Evolutionary conservation across 2,797 vertebrate species (phyloP).

Genomic region (Triplophysa bombifrons): DNA sequence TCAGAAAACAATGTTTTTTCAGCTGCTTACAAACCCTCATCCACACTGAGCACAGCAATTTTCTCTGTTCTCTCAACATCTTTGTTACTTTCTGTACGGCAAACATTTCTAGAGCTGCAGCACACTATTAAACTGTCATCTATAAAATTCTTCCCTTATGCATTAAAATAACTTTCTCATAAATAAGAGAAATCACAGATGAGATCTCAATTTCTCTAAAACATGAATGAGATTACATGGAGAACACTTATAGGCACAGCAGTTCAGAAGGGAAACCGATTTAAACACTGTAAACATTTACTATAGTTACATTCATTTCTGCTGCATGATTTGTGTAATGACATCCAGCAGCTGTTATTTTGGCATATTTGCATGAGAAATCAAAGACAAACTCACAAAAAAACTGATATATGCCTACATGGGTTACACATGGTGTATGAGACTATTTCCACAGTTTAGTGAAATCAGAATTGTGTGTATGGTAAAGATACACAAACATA

Average conservation of each 20-base stretch:
- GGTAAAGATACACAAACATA: no score
- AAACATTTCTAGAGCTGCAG: background rate
- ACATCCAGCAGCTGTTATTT: background rate
- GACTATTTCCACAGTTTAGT: background rate
- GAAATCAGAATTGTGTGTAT: no score
- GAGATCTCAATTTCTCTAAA: no score
- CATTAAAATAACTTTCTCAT: no score
- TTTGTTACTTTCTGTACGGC: no score
- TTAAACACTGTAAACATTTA: no score
- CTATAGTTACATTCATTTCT: background rate
- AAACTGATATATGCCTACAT: background rate
- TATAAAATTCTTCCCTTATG: no score
- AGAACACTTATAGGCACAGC: no score
- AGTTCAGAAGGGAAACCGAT: no score
- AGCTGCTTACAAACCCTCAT: slow-evolving; percentile 45
- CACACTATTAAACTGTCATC: no score
- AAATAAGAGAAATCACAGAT: no score
- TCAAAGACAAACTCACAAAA: background rate
- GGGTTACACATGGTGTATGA: background rate
- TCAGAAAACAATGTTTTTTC: slow-evolving; percentile 60
- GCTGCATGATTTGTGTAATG: background rate
- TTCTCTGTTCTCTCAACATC: slow-evolving; percentile 46
- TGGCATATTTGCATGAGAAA: background rate
- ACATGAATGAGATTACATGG: no score
- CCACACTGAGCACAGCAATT: slow-evolving; percentile 46